Base-by-base conservation (phyloP, 1,140 invertebrate genomes). In the Glossosoma conforme region DNA sequence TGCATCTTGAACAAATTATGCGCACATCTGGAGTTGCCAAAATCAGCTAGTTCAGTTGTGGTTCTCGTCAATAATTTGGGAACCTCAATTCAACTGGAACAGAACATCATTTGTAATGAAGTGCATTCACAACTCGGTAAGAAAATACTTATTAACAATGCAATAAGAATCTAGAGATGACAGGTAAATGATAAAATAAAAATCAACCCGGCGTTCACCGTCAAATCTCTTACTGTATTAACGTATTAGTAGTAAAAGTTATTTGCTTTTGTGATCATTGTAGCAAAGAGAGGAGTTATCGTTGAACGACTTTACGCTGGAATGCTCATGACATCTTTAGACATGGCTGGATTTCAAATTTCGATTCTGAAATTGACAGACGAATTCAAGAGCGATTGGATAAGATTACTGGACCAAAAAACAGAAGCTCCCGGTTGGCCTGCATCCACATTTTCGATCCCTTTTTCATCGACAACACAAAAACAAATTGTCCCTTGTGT, bases 51-150 rank as follows among this genome's bases (percentile, higher is more conserved):
- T 58, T 68, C 74, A 21, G 78, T 90, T 1, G 84, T 76, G 2
- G 72, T 84, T 17, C 70, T 92, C 50, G 66, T 93, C 3, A 91
- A 92, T 61, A 93, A 93, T 68, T 75, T 93, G 37, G 91, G 91
- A 10, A 80, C 81, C 4, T 74, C 84, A 0, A 85, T 86, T 8
- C 78, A 86, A 43, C 61, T 93, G 25, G 91, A 94, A 65, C 78
- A 89, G 65, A 84, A 82, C 45, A 82, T 92, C 37, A 72, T 91
- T 2, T 79, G 81, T 40, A 74, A 74, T 14, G 88, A 91, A 66
- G 76, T 81, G 1, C 75, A 87, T 11, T 67, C 66, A 30, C 79
- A 83, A 62, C 65, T 86, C 21, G 64, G 82, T 84, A 64, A 70
- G 61, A 8, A 28, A 28, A 28, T 28, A 28, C 6, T 28, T 8